Evolutionary conservation across 2,888 invertebrate genomes (phyloP).

Genomic region (Xestoiulus laeticollis): DNA sequence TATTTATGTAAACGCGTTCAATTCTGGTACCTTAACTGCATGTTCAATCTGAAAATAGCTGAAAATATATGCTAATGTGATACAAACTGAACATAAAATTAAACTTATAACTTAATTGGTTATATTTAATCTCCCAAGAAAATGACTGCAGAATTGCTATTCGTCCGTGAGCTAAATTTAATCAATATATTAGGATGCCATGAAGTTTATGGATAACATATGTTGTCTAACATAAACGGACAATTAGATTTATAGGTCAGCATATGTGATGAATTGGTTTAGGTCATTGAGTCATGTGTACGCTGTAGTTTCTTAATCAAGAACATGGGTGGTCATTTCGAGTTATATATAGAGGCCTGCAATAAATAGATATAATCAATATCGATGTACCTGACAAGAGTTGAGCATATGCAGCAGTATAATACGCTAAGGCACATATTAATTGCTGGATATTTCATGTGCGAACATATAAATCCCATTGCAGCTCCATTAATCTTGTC

Average conservation of each 20-base stretch:
- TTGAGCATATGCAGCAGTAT: neutral
- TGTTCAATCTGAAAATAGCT: no score
- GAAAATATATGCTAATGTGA: no score
- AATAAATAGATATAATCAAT: conserved; percentile 3
- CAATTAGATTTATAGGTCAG: conserved; percentile 25
- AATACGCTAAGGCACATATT: neutral
- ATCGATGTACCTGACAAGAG: neutral
- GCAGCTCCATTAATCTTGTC: neutral
- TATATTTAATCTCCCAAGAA: neutral
- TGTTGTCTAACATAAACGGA: neutral
- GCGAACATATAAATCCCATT: neutral
- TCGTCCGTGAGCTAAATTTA: neutral
- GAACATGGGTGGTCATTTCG: neutral
- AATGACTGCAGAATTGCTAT: neutral
- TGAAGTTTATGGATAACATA: neutral
- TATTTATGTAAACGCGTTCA: no score
- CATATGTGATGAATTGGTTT: conserved; percentile 7
- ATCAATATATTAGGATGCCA: neutral
- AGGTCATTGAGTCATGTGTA: neutral
- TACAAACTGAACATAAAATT: no score
- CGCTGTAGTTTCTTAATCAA: neutral
- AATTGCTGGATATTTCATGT: neutral
- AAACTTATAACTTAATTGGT: no score
- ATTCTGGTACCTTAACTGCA: no score
- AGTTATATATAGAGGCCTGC: conserved; percentile 2